A percentile compares a stretch with the other conserved stretches of the same genome.
These are phyloP conservation scores for Altica lythri DNA, from an alignment of 2,888 invertebrate genomes.

Conservation along the genomic window DNA sequence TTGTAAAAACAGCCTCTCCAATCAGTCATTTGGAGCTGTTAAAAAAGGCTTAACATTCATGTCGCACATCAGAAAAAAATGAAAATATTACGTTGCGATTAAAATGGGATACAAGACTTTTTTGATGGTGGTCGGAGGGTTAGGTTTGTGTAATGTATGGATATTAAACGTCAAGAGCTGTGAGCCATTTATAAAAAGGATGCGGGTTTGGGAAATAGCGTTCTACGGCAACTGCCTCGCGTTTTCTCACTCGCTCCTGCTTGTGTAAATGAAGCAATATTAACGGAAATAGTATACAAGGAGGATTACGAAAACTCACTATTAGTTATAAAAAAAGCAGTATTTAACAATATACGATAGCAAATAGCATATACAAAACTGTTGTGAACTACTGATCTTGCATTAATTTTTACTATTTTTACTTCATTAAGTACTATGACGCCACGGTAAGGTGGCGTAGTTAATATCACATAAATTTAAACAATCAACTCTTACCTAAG, in stretches of 20 bases:
- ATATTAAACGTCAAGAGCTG: constrained; percentile 54
- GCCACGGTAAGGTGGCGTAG: no score
- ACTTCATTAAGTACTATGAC: no score
- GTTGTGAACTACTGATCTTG: no score
- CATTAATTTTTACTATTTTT: no score
- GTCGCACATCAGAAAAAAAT: constrained; percentile 34
- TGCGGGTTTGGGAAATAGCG: constrained; percentile 48
- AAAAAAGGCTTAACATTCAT: constrained; percentile 31
- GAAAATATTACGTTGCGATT: constrained; percentile 37
- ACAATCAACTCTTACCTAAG: no score
- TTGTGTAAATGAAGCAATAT: constrained; percentile 5
- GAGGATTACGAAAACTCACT: neutral
- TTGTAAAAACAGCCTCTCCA: constrained; percentile 25
- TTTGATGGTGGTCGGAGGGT: constrained; percentile 35
- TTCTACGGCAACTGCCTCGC: constrained; percentile 25
- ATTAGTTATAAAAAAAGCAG: no score
- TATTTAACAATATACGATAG: no score
- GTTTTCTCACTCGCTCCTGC: constrained; percentile 8
- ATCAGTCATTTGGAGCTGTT: constrained; percentile 29
- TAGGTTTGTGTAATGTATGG: constrained; percentile 52
- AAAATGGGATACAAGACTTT: constrained; percentile 38
- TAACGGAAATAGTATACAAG: neutral
- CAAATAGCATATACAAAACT: no score
- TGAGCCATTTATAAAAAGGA: constrained; percentile 54
- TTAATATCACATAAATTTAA: no score